Evolutionary conservation across 2,888 invertebrate genomes (phyloP), one percentile per base, ranked within the genome.

Genomic region (Labia minor): DNA sequence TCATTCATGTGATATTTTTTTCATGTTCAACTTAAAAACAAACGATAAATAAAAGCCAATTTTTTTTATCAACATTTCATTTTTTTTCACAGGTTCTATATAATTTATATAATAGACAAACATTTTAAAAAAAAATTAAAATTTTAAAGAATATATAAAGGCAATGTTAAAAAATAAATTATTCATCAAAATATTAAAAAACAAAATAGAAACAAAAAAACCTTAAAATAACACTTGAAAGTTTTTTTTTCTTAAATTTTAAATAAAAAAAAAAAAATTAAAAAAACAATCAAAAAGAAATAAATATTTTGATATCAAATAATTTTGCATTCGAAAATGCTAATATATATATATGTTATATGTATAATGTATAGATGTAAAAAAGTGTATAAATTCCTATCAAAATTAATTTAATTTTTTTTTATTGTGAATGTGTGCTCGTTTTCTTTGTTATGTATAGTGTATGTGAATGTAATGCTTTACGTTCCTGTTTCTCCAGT

Each of bases 111-210:
- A n/a, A n/a, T 49, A 49, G 49, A 49, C 3, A 49, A 49, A n/a
- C 16, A 49, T 49, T 49, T 8, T 8, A 33, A 33, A 11, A 33
- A 49, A 49, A 10, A 10, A 49, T 49, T 49, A 49, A 49, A 49
- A 49, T 49, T 33, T 49, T 49, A 49, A 10, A 11, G 16, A 49
- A 49, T 49, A 49, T 49, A 49, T 49, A 49, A n/a, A 49, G 14
- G 14, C 49, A n/a, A 16, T 49, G 14, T 4, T 49, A 49, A 49
- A 49, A 49, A 49, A 49, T 49, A 49, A 49, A 49, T 49, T 3
- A 14, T 49, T 49, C 49, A 49, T 49, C 49, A 49, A 49, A 49
- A 49, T 16, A 49, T 49, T 49, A 49, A 49, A 49, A 49, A 49
- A 49, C 6, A 49, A 49, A 49, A 49, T 14, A 14, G 14, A n/a